Percentiles rank a stretch among this genome's conserved stretches.
Conservation (phyloP, 2,797 vertebrate species). For the Cottoperca gobio region DNA sequence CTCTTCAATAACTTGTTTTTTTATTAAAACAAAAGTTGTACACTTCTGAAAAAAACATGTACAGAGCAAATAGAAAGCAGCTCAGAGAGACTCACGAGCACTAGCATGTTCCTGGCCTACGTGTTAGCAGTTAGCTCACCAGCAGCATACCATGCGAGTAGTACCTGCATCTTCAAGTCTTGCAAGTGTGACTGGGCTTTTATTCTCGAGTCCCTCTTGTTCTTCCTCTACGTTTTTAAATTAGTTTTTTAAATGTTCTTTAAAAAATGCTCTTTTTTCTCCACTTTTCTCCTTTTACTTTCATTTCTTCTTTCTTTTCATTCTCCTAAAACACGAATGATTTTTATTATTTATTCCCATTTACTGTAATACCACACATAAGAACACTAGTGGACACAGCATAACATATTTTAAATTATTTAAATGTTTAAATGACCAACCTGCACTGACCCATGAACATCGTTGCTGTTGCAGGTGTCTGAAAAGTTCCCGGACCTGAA, state of each 20-base stretch:
- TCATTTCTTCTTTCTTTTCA: not conserved
- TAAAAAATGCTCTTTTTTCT: too few species aligned
- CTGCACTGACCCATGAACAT: not conserved
- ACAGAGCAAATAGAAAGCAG: too few species aligned
- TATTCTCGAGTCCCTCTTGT: not conserved
- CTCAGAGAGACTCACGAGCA: too few species aligned
- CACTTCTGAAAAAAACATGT: too few species aligned
- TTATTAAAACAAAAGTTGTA: too few species aligned
- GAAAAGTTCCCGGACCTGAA: constrained; percentile 70
- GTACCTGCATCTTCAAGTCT: not conserved
- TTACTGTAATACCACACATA: not conserved
- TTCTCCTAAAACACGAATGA: not conserved
- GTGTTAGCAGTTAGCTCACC: not conserved
- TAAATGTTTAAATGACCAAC: not conserved
- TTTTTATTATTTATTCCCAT: too few species aligned
- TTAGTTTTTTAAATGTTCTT: too few species aligned
- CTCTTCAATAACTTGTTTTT: too few species aligned
- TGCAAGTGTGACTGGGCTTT: not conserved
- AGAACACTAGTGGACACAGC: not conserved
- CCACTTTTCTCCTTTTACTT: not conserved
- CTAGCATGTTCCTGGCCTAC: too few species aligned
- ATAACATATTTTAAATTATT: not conserved
- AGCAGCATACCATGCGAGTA: not conserved
- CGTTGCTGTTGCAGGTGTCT: constrained; percentile 52
- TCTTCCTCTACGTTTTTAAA: not conserved